Evolutionary conservation across 2,797 vertebrate genomes (phyloP).

Genomic region (Setipinna tenuifilis): DNA sequence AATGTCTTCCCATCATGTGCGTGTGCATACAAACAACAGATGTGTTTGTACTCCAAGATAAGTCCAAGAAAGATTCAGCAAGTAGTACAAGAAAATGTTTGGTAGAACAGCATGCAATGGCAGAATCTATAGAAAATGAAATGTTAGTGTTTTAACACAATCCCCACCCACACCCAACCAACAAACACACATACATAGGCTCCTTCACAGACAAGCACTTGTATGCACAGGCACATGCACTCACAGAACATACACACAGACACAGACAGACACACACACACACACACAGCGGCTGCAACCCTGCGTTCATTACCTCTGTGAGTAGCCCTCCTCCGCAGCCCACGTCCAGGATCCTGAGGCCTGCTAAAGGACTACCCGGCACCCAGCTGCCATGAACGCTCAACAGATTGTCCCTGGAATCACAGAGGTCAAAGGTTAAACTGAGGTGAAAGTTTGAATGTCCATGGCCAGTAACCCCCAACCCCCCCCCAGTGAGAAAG

Average conservation of each 20-base stretch:
- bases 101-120: not conserved
- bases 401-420: slow-evolving; percentile 87
- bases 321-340: slow-evolving; percentile 95
- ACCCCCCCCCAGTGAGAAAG: not conserved
- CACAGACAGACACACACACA: not conserved
- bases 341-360: slow-evolving; percentile 86
- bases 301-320: slow-evolving; percentile 80
- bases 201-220: too few relatives aligned
- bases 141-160: not conserved
- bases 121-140: not conserved
- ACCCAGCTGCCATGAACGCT: slow-evolving; percentile 73
- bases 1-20: not conserved
- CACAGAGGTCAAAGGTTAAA: slow-evolving; percentile 2
- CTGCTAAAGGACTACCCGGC: slow-evolving; percentile 82
- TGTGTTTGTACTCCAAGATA: slow-evolving; percentile 1
- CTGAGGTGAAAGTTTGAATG: not conserved
- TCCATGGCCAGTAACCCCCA: not conserved
- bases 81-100: not conserved
- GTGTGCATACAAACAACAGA: not conserved
- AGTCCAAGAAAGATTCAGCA: not conserved
- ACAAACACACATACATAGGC: too few relatives aligned
- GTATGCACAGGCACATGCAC: not conserved
- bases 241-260: not conserved
- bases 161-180: too few relatives aligned
- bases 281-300: not conserved